A percentile compares a stretch with the other conserved stretches of the same genome.
Evolutionary conservation across 2,888 invertebrate genomes (phyloP).

Genomic region (Lepidocyrtinus sp.): DNA sequence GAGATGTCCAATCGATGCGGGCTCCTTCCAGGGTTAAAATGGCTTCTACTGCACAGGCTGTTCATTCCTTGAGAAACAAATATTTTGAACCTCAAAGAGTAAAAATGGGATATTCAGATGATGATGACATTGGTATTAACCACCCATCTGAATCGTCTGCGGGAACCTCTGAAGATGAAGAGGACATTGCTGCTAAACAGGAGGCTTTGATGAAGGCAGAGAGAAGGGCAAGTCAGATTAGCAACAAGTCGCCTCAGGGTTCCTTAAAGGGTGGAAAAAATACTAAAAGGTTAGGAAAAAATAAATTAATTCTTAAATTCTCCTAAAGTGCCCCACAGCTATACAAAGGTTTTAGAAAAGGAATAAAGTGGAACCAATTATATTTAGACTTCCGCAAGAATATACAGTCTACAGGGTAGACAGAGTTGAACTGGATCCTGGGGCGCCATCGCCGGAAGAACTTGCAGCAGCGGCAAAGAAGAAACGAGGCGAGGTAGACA

Average conservation of each 20-base stretch:
- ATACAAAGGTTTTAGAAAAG: constrained; percentile 3
- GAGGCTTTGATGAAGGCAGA: constrained; percentile 31
- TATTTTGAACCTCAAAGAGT: constrained; percentile 40
- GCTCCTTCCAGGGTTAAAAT: constrained; percentile 38
- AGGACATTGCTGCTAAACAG: constrained; percentile 29
- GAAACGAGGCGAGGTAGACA: constrained; percentile 62
- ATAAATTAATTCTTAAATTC: constrained; percentile 33
- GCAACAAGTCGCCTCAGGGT: constrained; percentile 27
- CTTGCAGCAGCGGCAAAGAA: constrained; percentile 37
- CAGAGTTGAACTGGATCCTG: constrained; percentile 48
- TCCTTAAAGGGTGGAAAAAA: constrained; percentile 25
- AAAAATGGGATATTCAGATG: constrained; percentile 38
- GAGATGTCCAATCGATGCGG: not conserved
- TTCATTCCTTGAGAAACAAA: constrained; percentile 44
- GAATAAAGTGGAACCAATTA: constrained; percentile 46
- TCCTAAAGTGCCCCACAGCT: constrained; percentile 30
- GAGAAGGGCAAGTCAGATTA: constrained; percentile 39
- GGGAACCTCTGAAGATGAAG: constrained; percentile 34
- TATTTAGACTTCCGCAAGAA: constrained; percentile 41
- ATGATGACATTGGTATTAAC: constrained; percentile 21
- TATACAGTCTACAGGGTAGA: constrained; percentile 53
- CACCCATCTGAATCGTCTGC: constrained; percentile 41
- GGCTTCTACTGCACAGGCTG: constrained; percentile 38
- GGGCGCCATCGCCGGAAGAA: constrained; percentile 46
- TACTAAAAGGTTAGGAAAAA: constrained; percentile 2